Evolutionary conservation across 2,113 vertebrate genomes (phyloP).

Genomic region (Hassar affinis): DNA sequence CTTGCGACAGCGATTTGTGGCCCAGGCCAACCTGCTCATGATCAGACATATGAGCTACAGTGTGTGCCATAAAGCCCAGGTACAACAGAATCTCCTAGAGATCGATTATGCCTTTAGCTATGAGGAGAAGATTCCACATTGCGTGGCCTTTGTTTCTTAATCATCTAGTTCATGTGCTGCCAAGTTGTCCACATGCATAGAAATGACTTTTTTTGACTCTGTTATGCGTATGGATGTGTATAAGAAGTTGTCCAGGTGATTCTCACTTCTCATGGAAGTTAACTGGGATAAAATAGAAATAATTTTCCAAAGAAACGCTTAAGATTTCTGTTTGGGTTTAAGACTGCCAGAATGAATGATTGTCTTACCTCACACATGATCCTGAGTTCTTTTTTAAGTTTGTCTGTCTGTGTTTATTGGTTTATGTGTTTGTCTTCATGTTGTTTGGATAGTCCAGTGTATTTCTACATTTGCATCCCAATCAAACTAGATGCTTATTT

Average conservation of each 20-base stretch:
- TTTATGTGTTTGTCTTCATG: not conserved
- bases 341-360: not conserved
- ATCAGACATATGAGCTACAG: not conserved
- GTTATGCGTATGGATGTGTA: too few relatives aligned
- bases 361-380: not conserved
- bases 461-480: not conserved
- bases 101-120: not conserved
- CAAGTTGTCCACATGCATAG: not conserved
- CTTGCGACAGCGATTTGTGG: not conserved
- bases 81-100: not conserved
- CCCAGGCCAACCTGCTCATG: not conserved
- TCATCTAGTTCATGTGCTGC: not conserved
- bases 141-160: not conserved
- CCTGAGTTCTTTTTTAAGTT: not conserved
- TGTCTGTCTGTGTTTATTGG: not conserved
- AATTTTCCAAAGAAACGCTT: not conserved
- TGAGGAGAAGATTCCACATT: not conserved
- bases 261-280: not conserved
- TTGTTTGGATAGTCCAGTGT: not conserved
- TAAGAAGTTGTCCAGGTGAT: not conserved
- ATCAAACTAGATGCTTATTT: not conserved
- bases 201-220: not conserved
- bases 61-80: not conserved
- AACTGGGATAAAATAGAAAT: not conserved
- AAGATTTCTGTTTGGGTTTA: not conserved